Base-by-base conservation (phyloP, 1,140 invertebrate species). In the Dendroctonus ponderosae region DNA sequence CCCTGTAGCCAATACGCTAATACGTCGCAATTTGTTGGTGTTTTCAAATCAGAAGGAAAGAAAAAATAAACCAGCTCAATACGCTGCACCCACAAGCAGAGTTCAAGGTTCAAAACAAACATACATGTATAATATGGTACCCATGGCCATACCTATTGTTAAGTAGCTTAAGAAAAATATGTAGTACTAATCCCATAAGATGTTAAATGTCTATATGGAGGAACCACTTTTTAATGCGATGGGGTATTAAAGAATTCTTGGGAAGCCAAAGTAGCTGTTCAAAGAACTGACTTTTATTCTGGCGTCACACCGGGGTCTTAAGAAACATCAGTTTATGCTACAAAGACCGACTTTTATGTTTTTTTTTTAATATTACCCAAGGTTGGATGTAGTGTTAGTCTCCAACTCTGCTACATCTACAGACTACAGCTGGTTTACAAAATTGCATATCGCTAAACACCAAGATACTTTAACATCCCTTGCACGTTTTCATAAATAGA, bases 101-200 rank as follows among this genome's bases (percentile, higher is more conserved):
- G 57, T 59, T 59, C 57, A 59, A 48, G 43, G 57, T 59, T 59
- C 57, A 59, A 8, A 59, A 43, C 11, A 26, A 48, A 59, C 57
- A 59, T 43, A 57, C 26, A 59, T 59, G 54, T 44, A 57, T 43
- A 57, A 14, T 57, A 43, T 57, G 39, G 44, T 59, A 26, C 42
- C 42, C 42, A 42, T 59, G 42, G 39, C 57, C 26, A 38, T 59
- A 59, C 57, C 57, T 59, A 59, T 59, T 59, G 42, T 59, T 59
- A 59, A 48, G 57, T 48, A 59, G 57, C 57, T 59, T 48, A 59
- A 46, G 5, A 48, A 59, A 59, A 48, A 59, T 59, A 46, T 59
- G 41, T 48, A 48, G 12, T 59, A 59, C 12, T 59, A 59, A 48
- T 59, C 57, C 26, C 26, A 59, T 59, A 59, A 46, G 42, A 26